phyloP scores from a whole-genome alignment of 2,888 invertebrate genomes.

The Caenorhabditis panamensis region DNA sequence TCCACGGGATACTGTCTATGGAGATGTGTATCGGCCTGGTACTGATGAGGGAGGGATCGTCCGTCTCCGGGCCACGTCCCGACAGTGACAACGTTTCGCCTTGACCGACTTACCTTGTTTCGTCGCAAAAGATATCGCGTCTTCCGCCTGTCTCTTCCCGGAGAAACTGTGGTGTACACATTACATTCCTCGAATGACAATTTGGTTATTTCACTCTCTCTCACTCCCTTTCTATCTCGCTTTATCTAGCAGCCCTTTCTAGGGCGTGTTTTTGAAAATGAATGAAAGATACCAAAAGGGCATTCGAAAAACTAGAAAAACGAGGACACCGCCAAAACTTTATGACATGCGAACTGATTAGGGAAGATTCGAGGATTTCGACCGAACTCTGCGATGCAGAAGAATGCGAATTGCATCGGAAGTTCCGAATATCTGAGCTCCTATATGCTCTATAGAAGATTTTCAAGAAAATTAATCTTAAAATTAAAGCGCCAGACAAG shows the following conservation, averaged over 20 bases:
- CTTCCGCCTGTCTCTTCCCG: constrained; percentile 17
- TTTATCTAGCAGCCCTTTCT: constrained; percentile 2
- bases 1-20: background rate
- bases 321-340: background rate
- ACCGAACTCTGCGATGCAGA: too few species aligned
- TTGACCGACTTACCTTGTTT: constrained; percentile 61
- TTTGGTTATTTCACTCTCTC: background rate
- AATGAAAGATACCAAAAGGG: constrained; percentile 15
- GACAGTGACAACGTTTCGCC: constrained; percentile 43
- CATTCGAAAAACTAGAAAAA: background rate
- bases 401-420: too few species aligned
- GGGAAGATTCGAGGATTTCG: background rate
- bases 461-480: too few species aligned
- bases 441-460: too few species aligned
- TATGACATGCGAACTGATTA: background rate
- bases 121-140: constrained; percentile 40
- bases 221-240: background rate
- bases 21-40: constrained; percentile 31
- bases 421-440: too few species aligned
- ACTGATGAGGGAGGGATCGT: constrained; percentile 25
- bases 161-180: constrained; percentile 12
- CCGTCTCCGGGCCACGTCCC: constrained; percentile 9
- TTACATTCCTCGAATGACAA: constrained; percentile 20
- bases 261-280: constrained; percentile 17
- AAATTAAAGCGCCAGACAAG: too few species aligned